Evolutionary conservation across 2,113 vertebrate species (phyloP).

Genomic region (Electrona antarctica): DNA sequence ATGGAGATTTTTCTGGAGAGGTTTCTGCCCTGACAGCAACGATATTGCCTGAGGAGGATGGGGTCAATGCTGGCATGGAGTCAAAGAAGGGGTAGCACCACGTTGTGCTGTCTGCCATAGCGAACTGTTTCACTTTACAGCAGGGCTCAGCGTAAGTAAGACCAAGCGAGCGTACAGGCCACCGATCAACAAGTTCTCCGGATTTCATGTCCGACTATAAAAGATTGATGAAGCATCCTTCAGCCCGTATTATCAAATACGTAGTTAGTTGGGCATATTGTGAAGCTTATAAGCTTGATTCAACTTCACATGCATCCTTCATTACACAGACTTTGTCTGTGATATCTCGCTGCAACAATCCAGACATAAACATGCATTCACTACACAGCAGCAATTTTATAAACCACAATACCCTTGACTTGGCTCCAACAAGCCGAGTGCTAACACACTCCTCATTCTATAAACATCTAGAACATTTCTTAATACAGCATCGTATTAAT

Average conservation of each 20-base stretch:
- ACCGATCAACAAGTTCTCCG: slow-evolving; percentile 15
- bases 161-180: slow-evolving; percentile 10
- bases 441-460: background rate
- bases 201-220: slow-evolving; percentile 28
- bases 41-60: background rate
- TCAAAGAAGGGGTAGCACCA: background rate
- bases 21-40: background rate
- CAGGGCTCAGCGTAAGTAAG: slow-evolving; percentile 5
- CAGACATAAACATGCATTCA: background rate
- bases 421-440: slow-evolving; percentile 1
- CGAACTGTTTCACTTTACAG: slow-evolving; percentile 12
- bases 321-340: slow-evolving; percentile 4
- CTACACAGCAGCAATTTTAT: background rate
- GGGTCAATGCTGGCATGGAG: background rate
- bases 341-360: background rate
- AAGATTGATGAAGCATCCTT: slow-evolving; percentile 30
- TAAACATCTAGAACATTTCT: slow-evolving; percentile 34
- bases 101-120: slow-evolving; percentile 1
- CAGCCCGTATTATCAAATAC: slow-evolving; percentile 34
- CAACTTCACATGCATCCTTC: background rate
- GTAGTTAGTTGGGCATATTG: slow-evolving; percentile 4
- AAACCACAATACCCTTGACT: background rate
- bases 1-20: too few species aligned
- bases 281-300: background rate
- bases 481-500: background rate